Evolutionary conservation across 2,797 vertebrate species (phyloP), one percentile per base, ranked within the genome.

Genomic region (Novumbra hubbsi): DNA sequence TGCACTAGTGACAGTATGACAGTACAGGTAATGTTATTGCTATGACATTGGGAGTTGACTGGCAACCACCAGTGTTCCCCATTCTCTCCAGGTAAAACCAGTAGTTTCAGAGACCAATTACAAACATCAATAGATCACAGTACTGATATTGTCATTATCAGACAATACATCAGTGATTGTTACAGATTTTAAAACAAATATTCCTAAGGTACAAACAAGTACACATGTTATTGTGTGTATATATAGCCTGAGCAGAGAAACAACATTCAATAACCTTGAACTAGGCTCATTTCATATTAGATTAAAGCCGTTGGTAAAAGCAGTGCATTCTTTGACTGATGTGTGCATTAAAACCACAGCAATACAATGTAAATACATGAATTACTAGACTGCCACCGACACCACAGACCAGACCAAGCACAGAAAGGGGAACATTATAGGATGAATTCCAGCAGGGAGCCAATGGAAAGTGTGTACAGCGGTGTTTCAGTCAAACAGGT

Each of bases 401-500:
- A 64, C 28, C 28, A 69, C 15, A 12, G 16, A 9, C 2, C 34
- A 5, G n/a, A 67, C 24, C 14, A 68, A 68, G 9, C 24, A 19
- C 6, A 68, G 41, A 19, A 12, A 48, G 14, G 0, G 21, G 34
- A 1, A 68, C 4, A 66, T 67, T 11, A 41, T 60, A 11, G 21
- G 12, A 24, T 60, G 1, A 0, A 24, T 60, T 24, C 55, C 30
- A 6, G 28, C 63, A 65, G 63, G 55, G 63, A 65, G 6, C 17
- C 28, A 65, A 8, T 8, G 28, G 63, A 7, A 65, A 65, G 15
- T 65, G 21, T 21, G 2, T 12, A 11, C 16, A 63, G 6, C 48
- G 17, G 14, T 49, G 17, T 9, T 64, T 55, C n/a, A 30, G 3
- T 81, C 73, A 16, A 8, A 8, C 8, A 87, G 57, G 74, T 70